Evolutionary conservation across 2,888 invertebrate genomes (phyloP).

Genomic region (Pyrrhia umbra): DNA sequence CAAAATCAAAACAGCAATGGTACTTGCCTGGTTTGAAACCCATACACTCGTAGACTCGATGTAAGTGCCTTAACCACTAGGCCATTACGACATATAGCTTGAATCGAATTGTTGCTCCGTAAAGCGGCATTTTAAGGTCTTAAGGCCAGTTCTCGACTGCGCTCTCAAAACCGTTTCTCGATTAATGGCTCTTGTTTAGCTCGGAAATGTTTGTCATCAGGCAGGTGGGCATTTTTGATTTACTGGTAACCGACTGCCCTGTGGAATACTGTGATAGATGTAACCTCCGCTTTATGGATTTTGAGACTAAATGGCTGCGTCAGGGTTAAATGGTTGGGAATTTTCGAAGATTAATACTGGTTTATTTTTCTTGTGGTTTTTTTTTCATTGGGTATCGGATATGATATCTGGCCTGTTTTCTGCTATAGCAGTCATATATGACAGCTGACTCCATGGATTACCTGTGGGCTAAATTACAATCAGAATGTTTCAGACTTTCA

Average conservation of each 20-base stretch:
- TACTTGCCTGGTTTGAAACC: too few species aligned
- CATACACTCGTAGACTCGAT: too few species aligned
- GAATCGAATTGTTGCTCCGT: background rate
- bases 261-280: slow-evolving; percentile 39
- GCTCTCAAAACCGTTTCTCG: slow-evolving; percentile 70
- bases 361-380: slow-evolving; percentile 3
- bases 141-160: slow-evolving; percentile 35
- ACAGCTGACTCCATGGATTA: too few species aligned
- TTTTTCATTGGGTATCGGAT: too few species aligned
- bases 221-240: slow-evolving; percentile 75
- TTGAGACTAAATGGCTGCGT: slow-evolving; percentile 1
- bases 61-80: too few species aligned
- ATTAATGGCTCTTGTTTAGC: slow-evolving; percentile 80
- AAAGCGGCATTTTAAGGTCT: slow-evolving; percentile 69
- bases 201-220: slow-evolving; percentile 79
- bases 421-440: too few species aligned
- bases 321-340: background rate
- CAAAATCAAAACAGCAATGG: too few species aligned
- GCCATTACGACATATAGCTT: too few species aligned
- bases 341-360: background rate
- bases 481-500: too few species aligned
- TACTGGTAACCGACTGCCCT: slow-evolving; percentile 57
- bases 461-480: too few species aligned
- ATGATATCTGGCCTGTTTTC: too few species aligned
- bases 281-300: slow-evolving; percentile 18